Evolutionary conservation across 1,140 invertebrate genomes (phyloP).

Genomic region (Dufourea novaeangliae): DNA sequence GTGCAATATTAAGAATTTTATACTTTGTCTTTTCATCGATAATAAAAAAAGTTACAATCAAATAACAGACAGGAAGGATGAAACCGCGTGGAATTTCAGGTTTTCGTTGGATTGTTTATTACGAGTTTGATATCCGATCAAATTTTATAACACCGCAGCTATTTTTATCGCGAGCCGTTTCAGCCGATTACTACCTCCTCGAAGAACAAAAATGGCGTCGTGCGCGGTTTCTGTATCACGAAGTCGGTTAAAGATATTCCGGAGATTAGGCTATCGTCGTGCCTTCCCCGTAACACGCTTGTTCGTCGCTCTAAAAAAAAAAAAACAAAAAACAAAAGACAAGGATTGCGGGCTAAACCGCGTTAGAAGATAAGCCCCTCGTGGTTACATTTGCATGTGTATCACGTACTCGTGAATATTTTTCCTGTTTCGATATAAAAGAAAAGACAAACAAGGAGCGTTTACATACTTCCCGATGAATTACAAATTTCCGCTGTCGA

Average conservation of each 20-base stretch:
- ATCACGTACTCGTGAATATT: neutral
- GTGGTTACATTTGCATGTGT: neutral
- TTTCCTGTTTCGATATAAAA: constrained; percentile 11
- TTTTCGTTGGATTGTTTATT: neutral
- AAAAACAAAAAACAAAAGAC: too few species aligned
- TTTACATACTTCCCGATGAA: neutral
- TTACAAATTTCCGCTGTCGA: neutral
- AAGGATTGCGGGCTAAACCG: constrained; percentile 8
- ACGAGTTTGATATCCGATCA: too few species aligned
- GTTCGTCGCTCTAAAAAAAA: neutral
- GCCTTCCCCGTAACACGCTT: neutral
- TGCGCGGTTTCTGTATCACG: neutral
- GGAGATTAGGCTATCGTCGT: neutral
- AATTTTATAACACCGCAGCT: too few species aligned
- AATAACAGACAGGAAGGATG: too few species aligned
- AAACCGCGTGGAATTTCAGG: neutral
- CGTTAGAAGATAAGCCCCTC: constrained; percentile 6
- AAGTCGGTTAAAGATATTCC: neutral
- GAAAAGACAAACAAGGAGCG: too few species aligned
- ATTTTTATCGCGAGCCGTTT: neutral
- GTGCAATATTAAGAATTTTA: too few species aligned
- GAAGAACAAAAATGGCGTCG: neutral
- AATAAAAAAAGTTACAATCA: too few species aligned
- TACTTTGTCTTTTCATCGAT: too few species aligned
- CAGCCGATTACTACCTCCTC: neutral